Evolutionary conservation across 2,888 invertebrate species (phyloP).

Genomic region (Phaedon cochleariae): DNA sequence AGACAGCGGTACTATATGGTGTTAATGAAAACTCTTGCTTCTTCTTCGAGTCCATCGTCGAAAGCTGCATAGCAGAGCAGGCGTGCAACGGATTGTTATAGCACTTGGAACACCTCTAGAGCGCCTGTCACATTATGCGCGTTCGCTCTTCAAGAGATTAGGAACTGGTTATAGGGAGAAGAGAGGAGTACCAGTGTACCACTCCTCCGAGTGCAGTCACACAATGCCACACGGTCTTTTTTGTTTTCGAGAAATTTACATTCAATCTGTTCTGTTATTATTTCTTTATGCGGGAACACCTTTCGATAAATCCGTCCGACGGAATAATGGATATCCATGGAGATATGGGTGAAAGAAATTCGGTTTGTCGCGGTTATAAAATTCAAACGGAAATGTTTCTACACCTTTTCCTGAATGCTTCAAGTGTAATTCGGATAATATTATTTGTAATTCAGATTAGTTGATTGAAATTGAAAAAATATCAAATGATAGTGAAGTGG

Average conservation of each 20-base stretch:
- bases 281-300: conserved; percentile 38
- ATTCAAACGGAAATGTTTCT: too few species aligned
- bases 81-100: conserved; percentile 50
- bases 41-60: too few species aligned
- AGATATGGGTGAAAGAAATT: background rate
- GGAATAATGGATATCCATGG: background rate
- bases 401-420: too few species aligned
- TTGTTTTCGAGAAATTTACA: conserved; percentile 43
- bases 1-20: too few species aligned
- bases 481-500: too few species aligned
- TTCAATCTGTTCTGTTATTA: conserved; percentile 43
- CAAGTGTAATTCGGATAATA: too few species aligned
- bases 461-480: too few species aligned
- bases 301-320: conserved; percentile 26
- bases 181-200: conserved; percentile 53
- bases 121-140: conserved; percentile 58
- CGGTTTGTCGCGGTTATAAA: background rate
- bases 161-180: conserved; percentile 56
- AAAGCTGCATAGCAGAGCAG: too few species aligned
- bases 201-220: conserved; percentile 32
- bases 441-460: too few species aligned
- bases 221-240: conserved; percentile 32
- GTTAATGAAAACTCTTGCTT: too few species aligned
- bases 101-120: conserved; percentile 53
- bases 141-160: conserved; percentile 56